Conservation (phyloP, 2,888 invertebrate species). For the Drosophila meridionalis region DNA sequence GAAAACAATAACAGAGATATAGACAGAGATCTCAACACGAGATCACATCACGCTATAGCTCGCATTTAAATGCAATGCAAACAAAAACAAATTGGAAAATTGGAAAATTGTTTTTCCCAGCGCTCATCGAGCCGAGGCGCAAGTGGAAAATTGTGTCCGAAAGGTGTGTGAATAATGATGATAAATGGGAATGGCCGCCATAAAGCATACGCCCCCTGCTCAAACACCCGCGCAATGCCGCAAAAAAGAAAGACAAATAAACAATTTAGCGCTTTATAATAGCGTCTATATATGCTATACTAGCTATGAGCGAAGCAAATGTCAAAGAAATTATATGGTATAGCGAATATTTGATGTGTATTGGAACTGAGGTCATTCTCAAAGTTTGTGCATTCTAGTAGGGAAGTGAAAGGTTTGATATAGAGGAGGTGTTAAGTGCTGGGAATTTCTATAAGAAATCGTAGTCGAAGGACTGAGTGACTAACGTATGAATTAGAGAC, state of each 20-base stretch:
- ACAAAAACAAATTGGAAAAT: constrained; percentile 35
- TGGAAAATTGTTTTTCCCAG: constrained; percentile 49
- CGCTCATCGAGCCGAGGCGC: constrained; percentile 5
- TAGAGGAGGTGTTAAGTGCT: no score
- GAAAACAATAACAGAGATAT: not conserved
- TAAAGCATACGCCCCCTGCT: constrained; percentile 59
- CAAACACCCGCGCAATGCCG: not conserved
- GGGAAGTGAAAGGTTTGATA: no score
- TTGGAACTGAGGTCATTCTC: not conserved
- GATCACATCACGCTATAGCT: constrained; percentile 15
- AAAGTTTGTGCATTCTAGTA: no score
- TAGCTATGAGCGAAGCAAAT: not conserved
- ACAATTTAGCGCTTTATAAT: constrained; percentile 31
- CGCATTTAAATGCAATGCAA: constrained; percentile 44
- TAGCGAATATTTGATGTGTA: not conserved
- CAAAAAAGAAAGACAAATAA: constrained; percentile 14
- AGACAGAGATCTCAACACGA: constrained; percentile 11
- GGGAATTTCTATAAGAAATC: not conserved
- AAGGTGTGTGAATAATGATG: constrained; percentile 47
- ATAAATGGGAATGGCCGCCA: constrained; percentile 41
- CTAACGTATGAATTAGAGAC: not conserved
- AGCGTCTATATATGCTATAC: not conserved
- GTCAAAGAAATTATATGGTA: not conserved
- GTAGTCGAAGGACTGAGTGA: not conserved
- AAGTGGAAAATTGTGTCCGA: constrained; percentile 72